Conservation (phyloP, 2,113 vertebrate genomes). For the Ageneiosus marmoratus region DNA sequence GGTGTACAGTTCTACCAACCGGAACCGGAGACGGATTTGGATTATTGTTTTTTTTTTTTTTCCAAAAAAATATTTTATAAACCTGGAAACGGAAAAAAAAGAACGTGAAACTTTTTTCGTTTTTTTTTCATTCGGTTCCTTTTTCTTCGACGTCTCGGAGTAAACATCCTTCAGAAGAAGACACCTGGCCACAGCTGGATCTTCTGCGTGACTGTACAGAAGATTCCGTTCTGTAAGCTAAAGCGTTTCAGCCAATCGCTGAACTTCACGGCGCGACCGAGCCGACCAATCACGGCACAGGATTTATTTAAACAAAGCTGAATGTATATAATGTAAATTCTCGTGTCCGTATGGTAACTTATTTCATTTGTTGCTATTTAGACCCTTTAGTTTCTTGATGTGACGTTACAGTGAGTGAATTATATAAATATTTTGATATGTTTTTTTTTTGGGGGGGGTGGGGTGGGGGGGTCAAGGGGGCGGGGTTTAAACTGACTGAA, state of each 20-base stretch:
- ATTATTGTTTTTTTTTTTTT: conserved; percentile 45
- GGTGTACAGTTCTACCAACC: conserved; percentile 60
- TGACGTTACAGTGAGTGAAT: conserved; percentile 64
- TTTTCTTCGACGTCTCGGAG: conserved; percentile 52
- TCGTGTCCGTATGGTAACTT: conserved; percentile 67
- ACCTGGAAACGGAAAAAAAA: conserved; percentile 41
- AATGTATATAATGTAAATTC: conserved; percentile 77
- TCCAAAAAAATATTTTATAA: conserved; percentile 53
- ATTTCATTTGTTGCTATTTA: conserved; percentile 63
- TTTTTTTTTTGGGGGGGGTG: too few relatives aligned
- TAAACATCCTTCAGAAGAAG: background rate
- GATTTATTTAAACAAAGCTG: conserved; percentile 58
- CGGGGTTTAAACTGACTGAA: conserved; percentile 33
- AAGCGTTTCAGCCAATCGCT: conserved; percentile 45
- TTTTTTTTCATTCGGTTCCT: conserved; percentile 38
- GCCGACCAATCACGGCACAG: conserved; percentile 52
- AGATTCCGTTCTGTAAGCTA: conserved; percentile 40
- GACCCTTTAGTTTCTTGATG: conserved; percentile 63
- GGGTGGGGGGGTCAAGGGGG: too few relatives aligned
- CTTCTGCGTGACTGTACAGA: conserved; percentile 49
- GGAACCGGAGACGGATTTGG: conserved; percentile 38
- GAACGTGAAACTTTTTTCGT: conserved; percentile 25
- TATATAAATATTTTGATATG: conserved; percentile 66
- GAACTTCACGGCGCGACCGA: conserved; percentile 39
- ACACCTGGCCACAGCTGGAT: conserved; percentile 31